Evolutionary conservation across 2,888 invertebrate species (phyloP), one percentile per base, ranked within the genome.

Genomic region (Gastracanthus pulcherrimus): DNA sequence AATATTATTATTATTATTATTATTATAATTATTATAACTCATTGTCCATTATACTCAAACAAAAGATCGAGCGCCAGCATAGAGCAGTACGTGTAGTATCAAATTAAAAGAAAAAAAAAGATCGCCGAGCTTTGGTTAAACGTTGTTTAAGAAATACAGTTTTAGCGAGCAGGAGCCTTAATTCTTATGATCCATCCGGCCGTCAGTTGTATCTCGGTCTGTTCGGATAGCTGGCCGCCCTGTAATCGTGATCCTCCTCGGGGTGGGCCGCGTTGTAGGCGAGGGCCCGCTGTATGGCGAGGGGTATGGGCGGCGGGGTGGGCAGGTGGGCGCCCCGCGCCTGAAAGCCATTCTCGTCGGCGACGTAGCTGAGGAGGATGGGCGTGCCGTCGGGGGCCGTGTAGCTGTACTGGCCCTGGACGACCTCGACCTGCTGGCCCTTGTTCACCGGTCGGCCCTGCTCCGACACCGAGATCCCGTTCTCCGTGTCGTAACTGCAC

Each of bases 291-390:
- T 94, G 94, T 85, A 96, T 96, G 85, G 95, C 96, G 74, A 94
- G 93, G 9, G 96, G 96, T 84, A 96, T 95, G 26, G 96, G 96
- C n/a, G 96, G 96, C 4, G 96, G 95, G 9, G 96, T 96, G 16
- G 96, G 96, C 62, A 96, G 92, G 90, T 96, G 96, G 67, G 94
- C 95, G 48, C 96, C 96, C 91, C 93, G 93, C 11, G 95, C 94
- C 86, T 94, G 94, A 90, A 95, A 95, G 60, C 95, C 95, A 84
- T 95, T 94, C 86, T 95, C 95, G 85, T 95, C 95, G n/a, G 95
- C 95, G 45, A 94, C 93, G 87, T 95, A 95, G 11, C 93, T 92
- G 16, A 95, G 92, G 0, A 93, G 89, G 83, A 95, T 94, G 16
- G 94, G 92, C 4, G 93, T 92, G 48, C 95, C 95, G 84, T 95